These are phyloP conservation scores for Drosophila nikananu DNA, from an alignment of 1,140 invertebrate species.

Conservation along the genomic window DNA sequence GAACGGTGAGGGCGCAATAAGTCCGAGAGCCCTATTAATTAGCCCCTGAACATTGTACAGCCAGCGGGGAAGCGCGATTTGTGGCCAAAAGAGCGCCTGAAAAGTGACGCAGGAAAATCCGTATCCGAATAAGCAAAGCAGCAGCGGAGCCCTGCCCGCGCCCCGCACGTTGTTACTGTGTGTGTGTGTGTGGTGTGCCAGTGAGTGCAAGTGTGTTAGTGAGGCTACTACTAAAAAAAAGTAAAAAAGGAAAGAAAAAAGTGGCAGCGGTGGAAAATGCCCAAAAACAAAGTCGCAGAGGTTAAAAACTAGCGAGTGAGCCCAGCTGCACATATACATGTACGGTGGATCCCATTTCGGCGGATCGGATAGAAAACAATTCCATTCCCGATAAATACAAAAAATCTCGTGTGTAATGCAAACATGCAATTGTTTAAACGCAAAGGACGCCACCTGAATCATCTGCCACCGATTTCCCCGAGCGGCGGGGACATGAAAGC, in stretches of 20 bases:
- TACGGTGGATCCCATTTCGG: constrained; percentile 15
- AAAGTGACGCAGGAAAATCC: constrained; percentile 55
- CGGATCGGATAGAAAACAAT: constrained; percentile 28
- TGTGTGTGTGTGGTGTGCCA: constrained; percentile 34
- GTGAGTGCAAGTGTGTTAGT: constrained; percentile 52
- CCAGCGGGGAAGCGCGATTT: constrained; percentile 37
- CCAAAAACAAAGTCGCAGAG: constrained; percentile 70
- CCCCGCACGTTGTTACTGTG: constrained; percentile 67
- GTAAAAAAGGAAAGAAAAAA: constrained; percentile 41
- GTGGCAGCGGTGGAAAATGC: constrained; percentile 59
- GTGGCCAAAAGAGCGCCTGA: constrained; percentile 35
- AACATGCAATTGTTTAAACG: constrained; percentile 68
- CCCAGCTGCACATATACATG: constrained; percentile 19
- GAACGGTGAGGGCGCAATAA: constrained; percentile 46
- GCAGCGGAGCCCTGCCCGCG: constrained; percentile 61
- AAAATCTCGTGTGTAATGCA: constrained; percentile 41
- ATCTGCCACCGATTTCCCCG: constrained; percentile 28
- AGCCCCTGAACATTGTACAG: constrained; percentile 38
- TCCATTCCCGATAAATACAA: constrained; percentile 30
- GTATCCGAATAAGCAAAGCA: constrained; percentile 27
- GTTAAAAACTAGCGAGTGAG: constrained; percentile 54
- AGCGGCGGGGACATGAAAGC: constrained; percentile 26
- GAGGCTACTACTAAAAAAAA: constrained; percentile 54
- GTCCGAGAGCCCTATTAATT: constrained; percentile 7
- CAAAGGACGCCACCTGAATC: constrained; percentile 61